phyloP scores from a whole-genome alignment of 2,797 vertebrate species.

The Melanogrammus aeglefinus region DNA sequence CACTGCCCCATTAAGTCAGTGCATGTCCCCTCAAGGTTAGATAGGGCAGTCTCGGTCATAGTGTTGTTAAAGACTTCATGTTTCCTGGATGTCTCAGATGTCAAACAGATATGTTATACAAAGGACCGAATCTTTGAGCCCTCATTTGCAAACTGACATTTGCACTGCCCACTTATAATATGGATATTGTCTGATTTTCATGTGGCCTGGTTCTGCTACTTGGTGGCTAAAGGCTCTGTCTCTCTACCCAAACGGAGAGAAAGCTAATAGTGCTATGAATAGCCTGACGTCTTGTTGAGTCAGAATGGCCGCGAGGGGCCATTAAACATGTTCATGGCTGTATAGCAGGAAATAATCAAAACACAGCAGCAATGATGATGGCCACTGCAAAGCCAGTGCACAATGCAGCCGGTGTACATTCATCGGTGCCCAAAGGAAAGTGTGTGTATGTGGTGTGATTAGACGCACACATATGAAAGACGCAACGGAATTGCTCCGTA shows the following conservation, averaged over 20 bases:
- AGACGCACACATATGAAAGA: constrained; percentile 13
- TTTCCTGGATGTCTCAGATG: background rate
- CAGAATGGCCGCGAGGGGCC: constrained; percentile 35
- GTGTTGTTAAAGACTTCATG: background rate
- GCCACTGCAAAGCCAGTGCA: constrained; percentile 27
- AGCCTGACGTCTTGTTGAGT: constrained; percentile 36
- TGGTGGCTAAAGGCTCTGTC: constrained; percentile 1
- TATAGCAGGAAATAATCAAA: constrained; percentile 46
- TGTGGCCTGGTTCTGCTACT: background rate
- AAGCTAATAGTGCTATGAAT: constrained; percentile 28
- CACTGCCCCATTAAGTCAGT: background rate
- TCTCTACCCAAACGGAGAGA: constrained; percentile 17
- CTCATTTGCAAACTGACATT: background rate
- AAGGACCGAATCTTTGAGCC: background rate
- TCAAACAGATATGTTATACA: background rate
- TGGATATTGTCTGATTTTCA: background rate
- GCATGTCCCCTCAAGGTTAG: background rate
- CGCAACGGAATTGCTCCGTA: constrained; percentile 18
- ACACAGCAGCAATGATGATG: constrained; percentile 31
- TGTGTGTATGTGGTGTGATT: constrained; percentile 27
- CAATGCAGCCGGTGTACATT: constrained; percentile 11
- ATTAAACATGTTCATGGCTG: constrained; percentile 45
- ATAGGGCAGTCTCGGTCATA: background rate
- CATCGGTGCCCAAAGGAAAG: constrained; percentile 31
- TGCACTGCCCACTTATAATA: background rate